Evolutionary conservation across 1,140 invertebrate genomes (phyloP), one percentile per base, ranked within the genome.

Genomic region (Hormaphis cornu): DNA sequence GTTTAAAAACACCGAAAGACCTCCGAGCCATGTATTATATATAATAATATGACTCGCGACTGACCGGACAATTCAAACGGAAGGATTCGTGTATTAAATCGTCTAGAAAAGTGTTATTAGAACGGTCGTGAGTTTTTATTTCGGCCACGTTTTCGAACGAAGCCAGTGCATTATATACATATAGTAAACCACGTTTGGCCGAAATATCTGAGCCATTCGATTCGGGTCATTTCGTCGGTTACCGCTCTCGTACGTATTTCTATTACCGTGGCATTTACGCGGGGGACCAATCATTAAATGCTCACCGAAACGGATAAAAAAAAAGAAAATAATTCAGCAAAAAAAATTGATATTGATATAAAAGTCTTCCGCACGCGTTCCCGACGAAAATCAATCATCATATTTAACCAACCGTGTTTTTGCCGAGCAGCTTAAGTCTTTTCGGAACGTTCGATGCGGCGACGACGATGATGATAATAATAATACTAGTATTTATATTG

Each of bases 61-160:
- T n/a, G n/a, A n/a, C n/a, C n/a, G n/a, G n/a, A n/a, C n/a, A n/a
- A n/a, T n/a, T n/a, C n/a, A n/a, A n/a, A n/a, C n/a, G n/a, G n/a
- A n/a, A n/a, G n/a, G 40, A 66, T 33, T 66, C 61, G 12, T n/a
- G n/a, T 44, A 50, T 66, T 66, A 50, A 66, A 66, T 66, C 42
- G 61, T 66, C 44, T 33, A 50, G 44, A 66, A 66, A 66, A 66
- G 18, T 22, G 28, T 66, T 48, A 48, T 48, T 48, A 48, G 26
- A 66, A 50, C 22, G 44, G 61, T 50, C 61, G 42, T 50, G 24
- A 48, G 61, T 33, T 48, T 66, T 66, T 66, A 46, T 61, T 58
- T 24, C 24, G 35, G n/a, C 58, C 42, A 12, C 24, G 24, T 59
- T 10, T 20, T 59, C 12, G 20, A 42, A 9, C 14, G 14, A 8